Base-by-base conservation (phyloP, 2,888 invertebrate species). In the Idaea biselata region DNA sequence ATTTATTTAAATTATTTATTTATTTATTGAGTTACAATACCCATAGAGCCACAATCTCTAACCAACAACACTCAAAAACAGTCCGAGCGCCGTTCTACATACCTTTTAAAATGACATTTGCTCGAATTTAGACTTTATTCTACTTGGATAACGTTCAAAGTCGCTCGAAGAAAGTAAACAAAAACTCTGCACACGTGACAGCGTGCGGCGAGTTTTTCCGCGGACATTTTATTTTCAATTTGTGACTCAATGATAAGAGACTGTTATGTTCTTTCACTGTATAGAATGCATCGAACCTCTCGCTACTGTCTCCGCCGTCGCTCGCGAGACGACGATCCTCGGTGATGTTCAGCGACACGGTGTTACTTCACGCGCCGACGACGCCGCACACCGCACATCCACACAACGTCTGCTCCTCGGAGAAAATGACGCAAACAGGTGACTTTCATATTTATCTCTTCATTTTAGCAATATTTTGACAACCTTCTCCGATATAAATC, bases 341-440 rank as follows among this genome's bases (percentile, higher is more conserved):
- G 70, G 97, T 97, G 66, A 97, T 97, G 97, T 97, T 97, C 89
- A 97, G 96, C 79, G 97, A 97, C 80, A 96, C 97, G 53, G 96
- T 97, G 16, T 91, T 97, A 55, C 93, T 97, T 44, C 97, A 97
- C 79, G 78, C 85, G 0, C 87, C 88, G 2, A 88, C 79, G 67
- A 79, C 84, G 17, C 86, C 82, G 63, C 86, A 85, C 64, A 74
- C 80, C 5, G 84, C 81, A 0, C 88, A 88, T 66, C 90, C 90
- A 0, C 88, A 89, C 67, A 93, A 93, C 64, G 94, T 96, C 53
- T 97, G 96, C 84, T 96, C 96, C 60, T 96, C 96, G 56, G 97
- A 97, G 83, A 97, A 97, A 86, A 97, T 97, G 95, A 97, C 97
- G 5, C 97, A 97, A 89, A 96, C 97, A 71, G 95, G 95, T 94